These are phyloP conservation scores for Girardinus metallicus DNA, from an alignment of 2,797 vertebrate genomes.

Conservation along the genomic window DNA sequence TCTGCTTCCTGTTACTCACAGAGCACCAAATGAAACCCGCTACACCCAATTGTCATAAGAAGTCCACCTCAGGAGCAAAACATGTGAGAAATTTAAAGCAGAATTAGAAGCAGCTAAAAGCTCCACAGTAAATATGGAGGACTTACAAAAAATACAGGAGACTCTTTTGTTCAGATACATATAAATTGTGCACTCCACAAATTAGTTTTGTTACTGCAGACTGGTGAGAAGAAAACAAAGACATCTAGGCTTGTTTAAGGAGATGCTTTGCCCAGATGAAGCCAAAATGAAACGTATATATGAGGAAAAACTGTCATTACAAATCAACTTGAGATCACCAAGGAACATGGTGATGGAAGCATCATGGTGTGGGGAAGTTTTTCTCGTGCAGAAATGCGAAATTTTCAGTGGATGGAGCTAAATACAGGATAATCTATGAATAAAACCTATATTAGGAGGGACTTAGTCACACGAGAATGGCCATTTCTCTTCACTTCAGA, in stretches of 20 bases:
- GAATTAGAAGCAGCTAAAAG: background rate
- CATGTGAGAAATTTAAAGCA: background rate
- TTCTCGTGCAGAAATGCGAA: background rate
- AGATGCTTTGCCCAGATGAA: background rate
- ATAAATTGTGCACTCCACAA: background rate
- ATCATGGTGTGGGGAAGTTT: background rate
- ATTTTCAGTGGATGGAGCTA: background rate
- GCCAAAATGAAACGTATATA: background rate
- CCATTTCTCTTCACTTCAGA: background rate
- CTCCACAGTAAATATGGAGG: background rate
- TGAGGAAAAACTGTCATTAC: background rate
- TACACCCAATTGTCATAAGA: background rate
- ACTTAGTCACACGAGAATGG: background rate
- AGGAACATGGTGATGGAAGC: background rate
- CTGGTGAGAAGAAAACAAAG: slow-evolving; percentile 40
- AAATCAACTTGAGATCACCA: background rate
- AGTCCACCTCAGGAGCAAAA: no score
- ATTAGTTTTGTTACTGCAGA: background rate
- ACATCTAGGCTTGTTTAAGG: slow-evolving; percentile 35
- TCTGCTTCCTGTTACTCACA: background rate
- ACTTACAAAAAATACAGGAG: background rate
- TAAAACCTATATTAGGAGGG: background rate
- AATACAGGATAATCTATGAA: background rate
- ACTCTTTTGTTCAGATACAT: background rate
- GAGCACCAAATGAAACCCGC: background rate